These are phyloP conservation scores for Falco novaeseelandiae DNA, from an alignment of 2,797 vertebrate species.

Conservation along the genomic window DNA sequence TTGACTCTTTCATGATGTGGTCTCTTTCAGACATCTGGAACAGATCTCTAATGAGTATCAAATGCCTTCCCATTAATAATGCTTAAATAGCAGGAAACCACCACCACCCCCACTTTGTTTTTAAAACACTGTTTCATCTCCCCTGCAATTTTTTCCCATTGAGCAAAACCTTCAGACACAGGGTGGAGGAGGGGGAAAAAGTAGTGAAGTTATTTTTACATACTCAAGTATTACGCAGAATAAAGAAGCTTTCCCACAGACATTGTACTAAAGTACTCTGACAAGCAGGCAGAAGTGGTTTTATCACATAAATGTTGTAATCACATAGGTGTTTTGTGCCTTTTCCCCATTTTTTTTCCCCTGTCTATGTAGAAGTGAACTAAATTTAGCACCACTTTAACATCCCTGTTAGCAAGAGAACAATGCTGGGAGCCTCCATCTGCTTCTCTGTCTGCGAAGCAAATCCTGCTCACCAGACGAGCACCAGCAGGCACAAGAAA, in stretches of 20 bases:
- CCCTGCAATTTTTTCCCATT: background rate
- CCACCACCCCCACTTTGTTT: background rate
- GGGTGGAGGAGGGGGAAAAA: background rate
- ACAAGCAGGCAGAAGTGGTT: background rate
- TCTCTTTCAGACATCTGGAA: slow-evolving; percentile 7
- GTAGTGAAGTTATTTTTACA: background rate
- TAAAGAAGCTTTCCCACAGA: background rate
- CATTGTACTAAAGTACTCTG: background rate
- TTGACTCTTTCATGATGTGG: background rate
- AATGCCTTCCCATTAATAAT: background rate
- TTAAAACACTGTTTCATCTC: background rate
- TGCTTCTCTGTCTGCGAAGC: background rate
- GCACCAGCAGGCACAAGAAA: background rate
- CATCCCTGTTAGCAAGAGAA: background rate
- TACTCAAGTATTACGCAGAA: background rate
- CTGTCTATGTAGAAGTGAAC: slow-evolving; percentile 4
- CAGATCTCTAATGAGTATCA: background rate
- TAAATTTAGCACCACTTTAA: slow-evolving; percentile 17
- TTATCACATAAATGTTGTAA: background rate
- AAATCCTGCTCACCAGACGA: rapidly evolving
- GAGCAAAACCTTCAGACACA: background rate
- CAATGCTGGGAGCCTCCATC: background rate
- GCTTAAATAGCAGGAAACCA: background rate
- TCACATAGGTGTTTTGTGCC: background rate
- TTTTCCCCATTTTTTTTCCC: background rate